Evolutionary conservation across 2,888 invertebrate species (phyloP).

Genomic region (Octodonta nipae): DNA sequence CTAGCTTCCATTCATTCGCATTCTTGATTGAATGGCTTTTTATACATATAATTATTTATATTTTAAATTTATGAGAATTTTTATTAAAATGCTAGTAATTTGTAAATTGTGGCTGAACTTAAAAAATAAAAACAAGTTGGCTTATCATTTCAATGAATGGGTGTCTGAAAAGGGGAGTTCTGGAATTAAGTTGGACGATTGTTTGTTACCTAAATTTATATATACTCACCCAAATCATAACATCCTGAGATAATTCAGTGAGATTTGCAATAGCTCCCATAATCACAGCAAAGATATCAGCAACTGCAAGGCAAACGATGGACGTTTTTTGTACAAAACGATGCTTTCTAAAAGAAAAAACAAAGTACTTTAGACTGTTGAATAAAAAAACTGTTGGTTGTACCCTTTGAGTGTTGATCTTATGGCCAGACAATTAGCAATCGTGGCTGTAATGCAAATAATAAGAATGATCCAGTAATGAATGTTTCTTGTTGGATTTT

Average conservation of each 20-base stretch:
- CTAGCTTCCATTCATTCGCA: too few relatives aligned
- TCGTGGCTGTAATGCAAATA: too few relatives aligned
- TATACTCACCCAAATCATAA: slow-evolving; percentile 29
- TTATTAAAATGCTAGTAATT: slow-evolving; percentile 1
- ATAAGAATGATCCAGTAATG: too few relatives aligned
- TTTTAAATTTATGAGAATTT: not conserved
- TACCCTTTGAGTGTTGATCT: too few relatives aligned
- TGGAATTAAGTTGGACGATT: too few relatives aligned
- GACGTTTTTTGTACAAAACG: slow-evolving; percentile 41
- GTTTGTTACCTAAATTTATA: slow-evolving; percentile 3
- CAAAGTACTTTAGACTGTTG: not conserved
- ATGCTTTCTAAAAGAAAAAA: slow-evolving; percentile 31
- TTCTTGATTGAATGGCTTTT: too few relatives aligned
- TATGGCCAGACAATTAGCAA: too few relatives aligned
- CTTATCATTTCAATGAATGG: too few relatives aligned
- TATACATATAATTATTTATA: not conserved
- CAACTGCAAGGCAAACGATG: slow-evolving; percentile 38
- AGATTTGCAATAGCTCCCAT: slow-evolving; percentile 26
- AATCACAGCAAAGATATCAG: slow-evolving; percentile 35
- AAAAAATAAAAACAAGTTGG: too few relatives aligned
- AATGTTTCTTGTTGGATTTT: too few relatives aligned
- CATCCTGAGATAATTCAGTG: slow-evolving; percentile 26
- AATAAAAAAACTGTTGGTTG: too few relatives aligned
- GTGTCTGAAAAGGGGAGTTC: too few relatives aligned
- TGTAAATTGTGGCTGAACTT: not conserved